phyloP scores from a whole-genome alignment of 2,797 vertebrate genomes.

The Chelonia mydas region DNA sequence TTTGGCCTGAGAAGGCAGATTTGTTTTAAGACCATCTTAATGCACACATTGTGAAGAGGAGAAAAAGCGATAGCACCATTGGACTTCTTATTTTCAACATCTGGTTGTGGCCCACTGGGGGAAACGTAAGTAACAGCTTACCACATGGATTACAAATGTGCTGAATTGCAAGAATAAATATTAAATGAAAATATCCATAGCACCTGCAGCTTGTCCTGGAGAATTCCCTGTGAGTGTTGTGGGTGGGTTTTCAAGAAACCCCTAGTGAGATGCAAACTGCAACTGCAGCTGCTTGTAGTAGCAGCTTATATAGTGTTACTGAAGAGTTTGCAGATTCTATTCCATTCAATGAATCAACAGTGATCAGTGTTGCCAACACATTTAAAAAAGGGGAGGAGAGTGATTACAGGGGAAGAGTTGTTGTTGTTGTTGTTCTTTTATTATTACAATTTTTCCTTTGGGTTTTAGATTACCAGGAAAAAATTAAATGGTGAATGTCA shows the following conservation, averaged over 20 bases:
- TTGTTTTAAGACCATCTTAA: slow-evolving; percentile 80
- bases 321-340: slow-evolving; percentile 75
- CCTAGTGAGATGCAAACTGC: slow-evolving; percentile 79
- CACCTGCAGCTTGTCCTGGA: slow-evolving; percentile 86
- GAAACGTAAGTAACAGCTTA: slow-evolving; percentile 85
- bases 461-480: slow-evolving; percentile 63
- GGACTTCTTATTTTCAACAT: slow-evolving; percentile 76
- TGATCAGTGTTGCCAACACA: slow-evolving; percentile 68
- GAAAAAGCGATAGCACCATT: slow-evolving; percentile 72
- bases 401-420: slow-evolving; percentile 25
- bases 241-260: slow-evolving; percentile 82
- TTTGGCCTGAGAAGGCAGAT: slow-evolving; percentile 73
- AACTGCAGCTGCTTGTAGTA: slow-evolving; percentile 84
- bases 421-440: not conserved
- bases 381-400: slow-evolving; percentile 46
- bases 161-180: slow-evolving; percentile 89
- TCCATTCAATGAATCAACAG: slow-evolving; percentile 74
- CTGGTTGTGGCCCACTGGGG: slow-evolving; percentile 78
- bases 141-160: slow-evolving; percentile 89
- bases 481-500: not conserved
- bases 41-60: slow-evolving; percentile 65
- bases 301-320: slow-evolving; percentile 77
- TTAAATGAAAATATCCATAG: slow-evolving; percentile 87
- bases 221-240: slow-evolving; percentile 83
- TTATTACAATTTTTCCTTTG: slow-evolving; percentile 64